Conservation (phyloP, 2,113 vertebrate genomes). For the Lepus americanus region DNA sequence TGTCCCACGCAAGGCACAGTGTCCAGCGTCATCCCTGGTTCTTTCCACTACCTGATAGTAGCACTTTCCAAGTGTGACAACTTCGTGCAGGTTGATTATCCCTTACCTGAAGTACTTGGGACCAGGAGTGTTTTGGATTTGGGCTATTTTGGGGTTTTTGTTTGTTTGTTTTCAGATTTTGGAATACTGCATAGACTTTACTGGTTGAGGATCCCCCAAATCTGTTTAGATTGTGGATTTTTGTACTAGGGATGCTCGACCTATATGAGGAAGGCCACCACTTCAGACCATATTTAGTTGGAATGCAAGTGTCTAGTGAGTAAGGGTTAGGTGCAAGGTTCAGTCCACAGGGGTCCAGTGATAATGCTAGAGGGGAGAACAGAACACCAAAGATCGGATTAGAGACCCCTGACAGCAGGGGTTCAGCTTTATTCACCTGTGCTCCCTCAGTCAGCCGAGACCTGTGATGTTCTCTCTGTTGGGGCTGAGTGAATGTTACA, state of each 20-base stretch:
- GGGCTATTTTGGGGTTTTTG: not conserved
- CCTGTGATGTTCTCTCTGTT: not conserved
- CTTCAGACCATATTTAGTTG: too few relatives aligned
- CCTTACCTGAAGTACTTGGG: not conserved
- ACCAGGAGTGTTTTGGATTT: not conserved
- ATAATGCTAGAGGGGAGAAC: not conserved
- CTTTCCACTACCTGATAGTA: not conserved
- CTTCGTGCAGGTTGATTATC: not conserved
- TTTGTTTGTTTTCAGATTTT: not conserved
- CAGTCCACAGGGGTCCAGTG: not conserved
- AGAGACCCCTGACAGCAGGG: not conserved
- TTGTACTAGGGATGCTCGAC: not conserved
- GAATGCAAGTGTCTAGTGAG: not conserved
- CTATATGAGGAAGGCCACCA: not conserved
- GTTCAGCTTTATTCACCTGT: not conserved
- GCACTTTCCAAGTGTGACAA: not conserved
- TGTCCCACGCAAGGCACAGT: not conserved
- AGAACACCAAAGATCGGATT: not conserved
- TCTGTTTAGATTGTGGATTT: not conserved
- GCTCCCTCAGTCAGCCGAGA: not conserved
- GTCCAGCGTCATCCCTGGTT: not conserved
- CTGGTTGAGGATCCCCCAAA: not conserved
- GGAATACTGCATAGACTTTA: not conserved
- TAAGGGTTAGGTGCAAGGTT: not conserved
- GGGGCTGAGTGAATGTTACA: too few relatives aligned